Evolutionary conservation across 2,113 vertebrate genomes (phyloP).

Genomic region (Mirza zaza): DNA sequence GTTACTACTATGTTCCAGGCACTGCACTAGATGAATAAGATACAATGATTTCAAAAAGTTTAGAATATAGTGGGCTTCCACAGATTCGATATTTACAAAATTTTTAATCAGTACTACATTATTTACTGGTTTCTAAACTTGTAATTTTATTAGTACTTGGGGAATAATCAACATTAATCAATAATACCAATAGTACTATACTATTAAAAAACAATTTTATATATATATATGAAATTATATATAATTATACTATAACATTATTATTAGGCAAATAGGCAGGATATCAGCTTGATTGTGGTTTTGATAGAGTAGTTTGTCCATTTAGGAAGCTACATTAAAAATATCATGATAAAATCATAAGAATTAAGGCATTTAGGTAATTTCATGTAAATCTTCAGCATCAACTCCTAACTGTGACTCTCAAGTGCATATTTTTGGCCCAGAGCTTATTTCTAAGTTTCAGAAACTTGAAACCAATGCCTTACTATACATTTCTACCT

Average conservation of each 20-base stretch:
- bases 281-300: not conserved
- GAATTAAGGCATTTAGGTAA: not conserved
- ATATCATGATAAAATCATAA: not conserved
- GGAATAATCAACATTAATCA: not conserved
- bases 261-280: not conserved
- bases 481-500: not conserved
- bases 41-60: not conserved
- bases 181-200: not conserved
- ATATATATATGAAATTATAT: not conserved
- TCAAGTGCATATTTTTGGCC: not conserved
- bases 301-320: not conserved
- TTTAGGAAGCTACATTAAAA: not conserved
- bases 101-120: not conserved
- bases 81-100: not conserved
- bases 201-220: not conserved
- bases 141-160: not conserved
- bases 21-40: not conserved
- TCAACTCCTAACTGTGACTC: not conserved
- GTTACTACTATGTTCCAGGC: not conserved
- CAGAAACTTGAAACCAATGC: not conserved
- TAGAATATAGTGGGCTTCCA: not conserved
- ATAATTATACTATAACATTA: not conserved
- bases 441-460: not conserved
- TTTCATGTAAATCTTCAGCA: not conserved
- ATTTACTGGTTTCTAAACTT: not conserved